Base-by-base conservation (phyloP, 2,888 invertebrate genomes). In the Drosophila ustulata region DNA sequence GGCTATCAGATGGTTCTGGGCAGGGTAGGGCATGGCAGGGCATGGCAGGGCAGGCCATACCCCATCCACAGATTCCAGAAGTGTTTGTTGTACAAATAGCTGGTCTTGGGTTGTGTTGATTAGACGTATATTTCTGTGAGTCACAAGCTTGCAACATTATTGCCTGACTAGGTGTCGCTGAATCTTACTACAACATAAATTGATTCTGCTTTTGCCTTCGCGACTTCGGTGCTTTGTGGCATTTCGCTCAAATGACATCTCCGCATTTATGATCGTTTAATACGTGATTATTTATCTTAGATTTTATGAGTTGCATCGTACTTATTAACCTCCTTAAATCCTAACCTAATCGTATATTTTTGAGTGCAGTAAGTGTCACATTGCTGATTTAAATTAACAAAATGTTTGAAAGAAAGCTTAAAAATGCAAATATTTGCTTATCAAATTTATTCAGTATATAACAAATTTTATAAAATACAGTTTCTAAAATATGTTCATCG, bases 111-210 rank as follows among this genome's bases (percentile, higher is more conserved):
- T 71, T 83, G 81, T 43, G 72, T 71, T 83, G 81, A 88, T 83
- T 85, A 83, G 88, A 64, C 56, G 66, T 78, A 82, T 84, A 82
- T 80, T 82, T 71, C 71, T 52, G 70, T 64, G 71, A 73, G 71
- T 50, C 78, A 71, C 71, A 66, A 63, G 57, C 72, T 75, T 71
- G 78, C 73, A 59, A 64, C 67, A 79, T 87, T 80, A 75, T 80
- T 71, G 65, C 67, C 69, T 53, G 66, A 18, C 71, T 73, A 85
- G 83, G 83, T 66, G 88, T 83, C 86, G 75, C 70, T 51, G 58
- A 39, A 28, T 53, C 52, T 58, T 62, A 80, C 82, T 83, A 75
- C 78, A 75, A 49, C n/a, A 37, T 11, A 37, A 37, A 69, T 64
- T 46, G 64, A 70, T 80, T 67, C 71, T 58, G 50, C 28, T 51